phyloP scores from a whole-genome alignment of 1,140 invertebrate genomes.

The Episyrphus balteatus region DNA sequence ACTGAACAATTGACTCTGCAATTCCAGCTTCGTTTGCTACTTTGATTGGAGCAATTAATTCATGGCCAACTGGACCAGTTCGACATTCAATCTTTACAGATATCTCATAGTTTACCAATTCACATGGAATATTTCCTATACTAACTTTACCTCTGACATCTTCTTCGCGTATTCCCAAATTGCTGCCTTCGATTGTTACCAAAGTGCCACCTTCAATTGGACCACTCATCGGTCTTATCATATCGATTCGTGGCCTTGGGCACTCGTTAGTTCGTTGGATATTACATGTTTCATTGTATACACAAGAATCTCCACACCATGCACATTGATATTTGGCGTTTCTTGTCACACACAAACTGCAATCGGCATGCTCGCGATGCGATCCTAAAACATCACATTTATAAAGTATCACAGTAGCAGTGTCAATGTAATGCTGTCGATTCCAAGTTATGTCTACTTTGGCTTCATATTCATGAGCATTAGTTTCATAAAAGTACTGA shows the following conservation, averaged over 20 bases:
- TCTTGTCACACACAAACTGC: slow-evolving; percentile 83
- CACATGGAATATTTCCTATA: slow-evolving; percentile 82
- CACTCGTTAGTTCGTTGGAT: slow-evolving; percentile 64
- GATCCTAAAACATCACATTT: slow-evolving; percentile 90
- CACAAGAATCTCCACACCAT: slow-evolving; percentile 84
- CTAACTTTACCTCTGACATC: slow-evolving; percentile 86
- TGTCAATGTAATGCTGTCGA: slow-evolving; percentile 82
- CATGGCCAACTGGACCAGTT: slow-evolving; percentile 64
- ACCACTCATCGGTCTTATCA: slow-evolving; percentile 88
- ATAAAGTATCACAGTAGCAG: slow-evolving; percentile 79
- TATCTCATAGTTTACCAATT: slow-evolving; percentile 78
- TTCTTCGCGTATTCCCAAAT: slow-evolving; percentile 80
- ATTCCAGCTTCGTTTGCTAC: slow-evolving; percentile 82
- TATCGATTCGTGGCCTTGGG: slow-evolving; percentile 84
- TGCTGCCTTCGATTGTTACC: slow-evolving; percentile 91
- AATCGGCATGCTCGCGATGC: slow-evolving; percentile 83
- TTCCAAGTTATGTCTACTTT: slow-evolving; percentile 87
- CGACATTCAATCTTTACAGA: slow-evolving; percentile 83
- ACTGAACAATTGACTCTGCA: slow-evolving; percentile 78
- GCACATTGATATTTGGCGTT: slow-evolving; percentile 80
- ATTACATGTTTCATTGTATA: slow-evolving; percentile 68
- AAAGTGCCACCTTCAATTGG: slow-evolving; percentile 92
- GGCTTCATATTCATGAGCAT: slow-evolving; percentile 75
- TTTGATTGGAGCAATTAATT: slow-evolving; percentile 67
- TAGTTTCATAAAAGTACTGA: slow-evolving; percentile 77